Base-by-base conservation (phyloP, 2,797 vertebrate genomes). In the Bovichtus diacanthus region DNA sequence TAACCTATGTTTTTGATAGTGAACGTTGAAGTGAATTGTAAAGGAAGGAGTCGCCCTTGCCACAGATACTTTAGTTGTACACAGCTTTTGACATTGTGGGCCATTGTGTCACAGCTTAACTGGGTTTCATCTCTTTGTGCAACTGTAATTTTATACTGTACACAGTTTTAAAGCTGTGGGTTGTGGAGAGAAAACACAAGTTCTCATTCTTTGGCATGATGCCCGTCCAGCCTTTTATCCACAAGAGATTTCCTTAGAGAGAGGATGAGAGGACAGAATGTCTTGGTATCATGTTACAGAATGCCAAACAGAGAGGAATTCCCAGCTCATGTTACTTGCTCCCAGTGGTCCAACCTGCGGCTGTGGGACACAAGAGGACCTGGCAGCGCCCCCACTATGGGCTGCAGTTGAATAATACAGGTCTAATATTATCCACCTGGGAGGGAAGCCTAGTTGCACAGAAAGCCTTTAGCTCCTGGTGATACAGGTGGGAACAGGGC, bases 291-390 rank as follows among this genome's bases (percentile, higher is more conserved):
- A 58, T 70, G 87, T 94, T 94, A 88, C 91, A 81, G 84, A 93
- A 94, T 90, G 90, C 85, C 83, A 90, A 92, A 92, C 81, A 78
- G 81, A 80, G 88, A 92, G 94, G 93, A 93, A 94, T 94, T 94
- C 92, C 94, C 91, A 87, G 87, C 84, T 95, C 88, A 10, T 74
- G 85, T 95, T 94, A 87, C 91, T 60, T 74, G 76, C 86, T 88
- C 84, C 84, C 89, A 80, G 82, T 78, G 81, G 89, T 89, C 81
- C 82, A 83, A 90, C 89, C 83, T 86, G 84, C 3, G 72, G 89
- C 78, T 81, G 70, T 73, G 83, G 86, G 88, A 81, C 84, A 84
- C 72, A 76, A 62, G 74, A 78, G 76, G 80, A 76, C 80, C 83
- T 77, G 84, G 84, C 84, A 62, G 70, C 11, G 34, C 59, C 83